These are phyloP conservation scores for Pachyseris speciosa DNA, from an alignment of 64 coral and sea anemone species.

Conservation along the genomic window DNA sequence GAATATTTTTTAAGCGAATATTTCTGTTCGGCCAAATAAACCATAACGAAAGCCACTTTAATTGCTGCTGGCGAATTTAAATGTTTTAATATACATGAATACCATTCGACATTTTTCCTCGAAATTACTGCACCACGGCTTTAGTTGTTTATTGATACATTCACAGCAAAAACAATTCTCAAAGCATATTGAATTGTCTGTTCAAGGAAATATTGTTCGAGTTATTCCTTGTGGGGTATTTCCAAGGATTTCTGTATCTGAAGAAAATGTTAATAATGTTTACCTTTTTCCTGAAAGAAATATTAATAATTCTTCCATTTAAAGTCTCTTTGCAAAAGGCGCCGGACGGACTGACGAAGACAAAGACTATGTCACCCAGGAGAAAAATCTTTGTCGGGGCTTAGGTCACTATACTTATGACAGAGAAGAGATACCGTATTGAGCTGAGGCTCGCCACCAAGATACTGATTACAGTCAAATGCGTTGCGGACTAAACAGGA, in stretches of 20 bases:
- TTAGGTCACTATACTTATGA: no score
- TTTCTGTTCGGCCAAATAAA: neutral
- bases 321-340: conserved; percentile 25
- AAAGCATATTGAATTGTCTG: neutral
- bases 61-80: neutral
- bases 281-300: conserved; percentile 8
- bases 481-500: neutral
- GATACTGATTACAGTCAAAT: no score
- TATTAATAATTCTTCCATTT: conserved; percentile 4
- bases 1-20: neutral
- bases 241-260: neutral
- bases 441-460: no score
- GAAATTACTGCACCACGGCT: neutral
- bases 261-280: neutral
- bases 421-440: no score
- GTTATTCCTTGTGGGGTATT: neutral
- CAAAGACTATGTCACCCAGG: neutral
- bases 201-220: neutral
- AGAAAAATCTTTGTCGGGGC: neutral
- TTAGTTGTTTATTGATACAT: neutral
- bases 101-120: neutral
- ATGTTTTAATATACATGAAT: conserved; percentile 16
- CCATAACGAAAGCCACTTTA: neutral
- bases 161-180: neutral
- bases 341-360: neutral